Evolutionary conservation across 2,888 invertebrate species (phyloP).

Genomic region (Drosophila pegasa): DNA sequence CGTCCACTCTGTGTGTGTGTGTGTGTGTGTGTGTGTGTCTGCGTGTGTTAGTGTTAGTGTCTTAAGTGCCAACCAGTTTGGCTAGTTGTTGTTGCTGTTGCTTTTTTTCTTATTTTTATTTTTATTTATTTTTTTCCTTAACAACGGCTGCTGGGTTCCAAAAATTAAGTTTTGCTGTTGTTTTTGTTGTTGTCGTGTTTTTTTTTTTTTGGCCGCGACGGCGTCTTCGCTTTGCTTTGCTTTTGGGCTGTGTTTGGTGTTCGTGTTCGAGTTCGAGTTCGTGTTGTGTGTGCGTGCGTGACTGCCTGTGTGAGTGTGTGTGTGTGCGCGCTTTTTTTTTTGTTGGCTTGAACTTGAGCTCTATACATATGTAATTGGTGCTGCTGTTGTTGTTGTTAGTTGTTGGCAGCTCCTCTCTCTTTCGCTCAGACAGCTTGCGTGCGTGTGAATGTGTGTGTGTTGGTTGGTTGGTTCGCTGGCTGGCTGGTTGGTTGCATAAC

Average conservation of each 20-base stretch:
- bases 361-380: constrained; percentile 76
- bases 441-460: constrained; percentile 19
- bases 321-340: constrained; percentile 29
- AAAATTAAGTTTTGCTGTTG: constrained; percentile 53
- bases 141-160: constrained; percentile 43
- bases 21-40: constrained; percentile 6
- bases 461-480: constrained; percentile 61
- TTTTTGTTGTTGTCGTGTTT: constrained; percentile 5
- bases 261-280: constrained; percentile 19
- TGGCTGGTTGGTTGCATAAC: constrained; percentile 79
- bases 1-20: constrained; percentile 2
- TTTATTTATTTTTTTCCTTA: constrained; percentile 14
- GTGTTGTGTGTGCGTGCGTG: constrained; percentile 4
- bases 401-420: constrained; percentile 36
- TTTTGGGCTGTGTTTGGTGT: constrained; percentile 29
- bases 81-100: constrained; percentile 30
- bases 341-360: constrained; percentile 78
- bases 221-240: constrained; percentile 48
- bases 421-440: constrained; percentile 55
- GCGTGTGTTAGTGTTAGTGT: constrained; percentile 30
- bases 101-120: constrained; percentile 17
- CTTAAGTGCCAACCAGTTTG: constrained; percentile 59
- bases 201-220: constrained; percentile 23
- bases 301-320: constrained; percentile 17
- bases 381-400: constrained; percentile 51